Base-by-base conservation (phyloP, 2,797 vertebrate species). In the Acropternis orthonyx region DNA sequence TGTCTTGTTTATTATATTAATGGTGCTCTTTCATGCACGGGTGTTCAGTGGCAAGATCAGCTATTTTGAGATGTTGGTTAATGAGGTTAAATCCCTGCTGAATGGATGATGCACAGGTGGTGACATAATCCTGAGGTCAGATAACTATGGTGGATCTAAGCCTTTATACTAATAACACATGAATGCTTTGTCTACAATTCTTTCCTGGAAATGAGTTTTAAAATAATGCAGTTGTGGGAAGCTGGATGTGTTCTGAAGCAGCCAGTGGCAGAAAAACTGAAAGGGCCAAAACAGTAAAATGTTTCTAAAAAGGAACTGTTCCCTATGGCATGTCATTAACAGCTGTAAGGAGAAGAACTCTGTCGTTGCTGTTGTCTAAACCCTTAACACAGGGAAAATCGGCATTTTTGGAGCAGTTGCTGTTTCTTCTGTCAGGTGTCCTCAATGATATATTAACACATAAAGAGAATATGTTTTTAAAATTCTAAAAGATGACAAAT, bases 51-150 rank as follows among this genome's bases (percentile, higher is more conserved):
- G 94, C 41, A 89, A 43, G 85, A 80, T 95, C 32, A 82, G 51
- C 55, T 24, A 7, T 83, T 92, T 95, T 84, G 65, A 85, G 19
- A 91, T 48, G 74, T 75, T 85, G 55, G 46, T 41, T 93, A 95
- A 96, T 86, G 41, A 91, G 84, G 77, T 97, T 83, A 96, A 81
- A 85, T 54, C 41, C 48, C 30, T 81, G 90, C 77, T 95, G 95
- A 96, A 95, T 96, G 96, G 71, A 81, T 96, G 93, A 96, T 78
- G 95, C 94, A 95, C 89, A 72, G 65, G 91, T 95, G 77, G 72
- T 89, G 92, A 90, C 83, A 75, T 81, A 93, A 91, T 94, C 86
- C 76, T 68, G 75, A 75, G 67, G 91, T 89, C 96, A 75, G 91
- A 83, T 93, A 94, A 67, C 93, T 83, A 34, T 73, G 89, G 88